phyloP scores from a whole-genome alignment of 2,888 invertebrate species.

The Polyploca ridens region DNA sequence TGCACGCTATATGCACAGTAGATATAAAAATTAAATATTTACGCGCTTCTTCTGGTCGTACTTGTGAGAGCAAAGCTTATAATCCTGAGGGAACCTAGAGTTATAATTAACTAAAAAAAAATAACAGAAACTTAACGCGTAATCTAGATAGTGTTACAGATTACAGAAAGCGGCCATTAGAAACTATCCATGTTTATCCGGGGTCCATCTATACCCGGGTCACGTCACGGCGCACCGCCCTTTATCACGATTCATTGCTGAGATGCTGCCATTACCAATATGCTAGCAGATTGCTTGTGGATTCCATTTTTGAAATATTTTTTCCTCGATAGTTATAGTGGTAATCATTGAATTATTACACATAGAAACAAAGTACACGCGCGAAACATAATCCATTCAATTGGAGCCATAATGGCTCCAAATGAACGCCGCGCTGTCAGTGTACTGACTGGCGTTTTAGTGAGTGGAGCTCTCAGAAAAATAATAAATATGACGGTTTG shows the following conservation, averaged over 20 bases:
- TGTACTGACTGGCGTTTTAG: too few relatives aligned
- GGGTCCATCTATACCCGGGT: conserved; percentile 17
- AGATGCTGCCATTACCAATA: conserved; percentile 33
- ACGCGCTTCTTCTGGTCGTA: too few relatives aligned
- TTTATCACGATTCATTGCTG: conserved; percentile 35
- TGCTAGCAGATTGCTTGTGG: conserved; percentile 24
- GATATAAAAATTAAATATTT: too few relatives aligned
- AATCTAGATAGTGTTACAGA: conserved; percentile 5
- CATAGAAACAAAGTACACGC: too few relatives aligned
- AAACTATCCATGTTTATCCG: conserved; percentile 9
- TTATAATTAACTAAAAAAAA: not conserved
- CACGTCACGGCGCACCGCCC: conserved; percentile 28
- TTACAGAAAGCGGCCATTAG: conserved; percentile 8
- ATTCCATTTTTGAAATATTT: conserved; percentile 15
- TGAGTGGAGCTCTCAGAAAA: too few relatives aligned
- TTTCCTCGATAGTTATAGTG: not conserved
- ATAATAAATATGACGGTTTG: too few relatives aligned
- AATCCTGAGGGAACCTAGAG: not conserved
- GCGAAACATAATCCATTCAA: too few relatives aligned
- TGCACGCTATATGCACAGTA: too few relatives aligned
- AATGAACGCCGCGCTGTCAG: too few relatives aligned
- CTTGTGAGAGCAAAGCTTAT: too few relatives aligned
- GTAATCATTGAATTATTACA: too few relatives aligned
- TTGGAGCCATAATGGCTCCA: too few relatives aligned
- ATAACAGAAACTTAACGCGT: not conserved